phyloP scores from a whole-genome alignment of 2,888 invertebrate genomes.

The Dasypolia templi region DNA sequence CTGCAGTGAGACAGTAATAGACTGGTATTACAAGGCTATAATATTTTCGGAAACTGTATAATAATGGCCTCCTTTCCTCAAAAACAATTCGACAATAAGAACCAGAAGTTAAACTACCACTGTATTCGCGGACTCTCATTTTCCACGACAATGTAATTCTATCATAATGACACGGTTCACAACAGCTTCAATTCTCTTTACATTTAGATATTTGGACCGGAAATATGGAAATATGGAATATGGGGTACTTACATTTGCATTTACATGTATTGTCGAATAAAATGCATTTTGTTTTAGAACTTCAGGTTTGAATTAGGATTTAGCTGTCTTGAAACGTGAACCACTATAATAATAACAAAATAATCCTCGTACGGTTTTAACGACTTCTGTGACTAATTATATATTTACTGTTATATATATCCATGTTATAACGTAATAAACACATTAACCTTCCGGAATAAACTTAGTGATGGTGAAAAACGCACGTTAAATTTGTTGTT shows the following conservation, averaged over 20 bases:
- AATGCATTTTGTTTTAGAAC: slow-evolving; percentile 25
- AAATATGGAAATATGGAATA: slow-evolving; percentile 48
- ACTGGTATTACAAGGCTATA: not conserved
- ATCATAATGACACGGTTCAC: slow-evolving; percentile 36
- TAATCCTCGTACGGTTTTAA: too few relatives aligned
- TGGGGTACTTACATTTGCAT: slow-evolving; percentile 29
- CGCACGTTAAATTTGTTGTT: too few relatives aligned
- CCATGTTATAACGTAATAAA: too few relatives aligned
- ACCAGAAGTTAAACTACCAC: slow-evolving; percentile 11
- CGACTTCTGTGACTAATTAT: too few relatives aligned
- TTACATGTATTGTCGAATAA: slow-evolving; percentile 15
- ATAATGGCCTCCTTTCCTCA: not conserved
- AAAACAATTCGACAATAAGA: slow-evolving; percentile 18
- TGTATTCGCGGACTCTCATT: slow-evolving; percentile 11
- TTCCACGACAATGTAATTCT: slow-evolving; percentile 35
- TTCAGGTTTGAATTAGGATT: not conserved
- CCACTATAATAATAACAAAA: not conserved
- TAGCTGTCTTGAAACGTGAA: not conserved
- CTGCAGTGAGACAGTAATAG: not conserved
- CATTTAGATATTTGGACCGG: slow-evolving; percentile 38
- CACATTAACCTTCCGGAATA: too few relatives aligned
- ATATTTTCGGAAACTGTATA: not conserved
- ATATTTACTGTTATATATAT: too few relatives aligned
- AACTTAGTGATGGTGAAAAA: too few relatives aligned
- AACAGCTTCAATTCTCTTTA: slow-evolving; percentile 41